Percentiles rank a stretch among this genome's conserved stretches.
Conservation (phyloP, 2,113 vertebrate genomes). For the Cichladusa arquata region DNA sequence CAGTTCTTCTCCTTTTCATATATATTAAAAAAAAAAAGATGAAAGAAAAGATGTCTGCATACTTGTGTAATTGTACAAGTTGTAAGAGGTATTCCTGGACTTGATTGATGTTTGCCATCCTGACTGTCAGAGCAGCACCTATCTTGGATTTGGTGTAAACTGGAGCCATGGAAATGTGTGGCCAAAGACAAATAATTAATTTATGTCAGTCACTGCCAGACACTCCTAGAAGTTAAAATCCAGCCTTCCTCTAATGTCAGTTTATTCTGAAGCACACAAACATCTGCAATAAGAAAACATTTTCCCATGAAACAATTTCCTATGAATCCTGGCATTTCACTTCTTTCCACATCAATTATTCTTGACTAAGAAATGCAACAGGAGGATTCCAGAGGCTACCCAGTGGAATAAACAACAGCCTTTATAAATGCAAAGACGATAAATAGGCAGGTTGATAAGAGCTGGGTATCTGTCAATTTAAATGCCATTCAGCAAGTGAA, state of each 20-base stretch:
- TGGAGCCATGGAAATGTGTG: neutral
- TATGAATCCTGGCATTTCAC: slow-evolving; percentile 56
- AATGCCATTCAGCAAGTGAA: slow-evolving; percentile 59
- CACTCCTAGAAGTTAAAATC: neutral
- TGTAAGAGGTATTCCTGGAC: neutral
- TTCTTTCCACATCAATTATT: slow-evolving; percentile 62
- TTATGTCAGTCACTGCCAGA: neutral
- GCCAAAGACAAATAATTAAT: neutral
- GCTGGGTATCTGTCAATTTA: slow-evolving; percentile 34
- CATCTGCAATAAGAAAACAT: slow-evolving; percentile 66
- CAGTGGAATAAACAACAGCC: slow-evolving; percentile 58
- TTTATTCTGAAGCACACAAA: neutral
- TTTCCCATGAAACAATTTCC: slow-evolving; percentile 18
- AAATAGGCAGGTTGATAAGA: slow-evolving; percentile 38
- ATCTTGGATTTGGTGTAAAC: neutral
- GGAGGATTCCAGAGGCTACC: slow-evolving; percentile 42
- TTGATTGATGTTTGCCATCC: neutral
- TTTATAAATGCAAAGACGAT: slow-evolving; percentile 44
- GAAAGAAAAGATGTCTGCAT: neutral
- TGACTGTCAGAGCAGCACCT: neutral
- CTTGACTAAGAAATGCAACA: slow-evolving; percentile 40
- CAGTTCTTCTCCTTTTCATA: neutral
- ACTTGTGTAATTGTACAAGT: neutral
- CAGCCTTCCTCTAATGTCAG: neutral
- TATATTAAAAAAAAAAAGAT: too few species aligned